Percentiles rank a stretch among this genome's conserved stretches.
These are phyloP conservation scores for Cacoxenus indagator DNA, from an alignment of 2,888 invertebrate genomes.

Conservation along the genomic window DNA sequence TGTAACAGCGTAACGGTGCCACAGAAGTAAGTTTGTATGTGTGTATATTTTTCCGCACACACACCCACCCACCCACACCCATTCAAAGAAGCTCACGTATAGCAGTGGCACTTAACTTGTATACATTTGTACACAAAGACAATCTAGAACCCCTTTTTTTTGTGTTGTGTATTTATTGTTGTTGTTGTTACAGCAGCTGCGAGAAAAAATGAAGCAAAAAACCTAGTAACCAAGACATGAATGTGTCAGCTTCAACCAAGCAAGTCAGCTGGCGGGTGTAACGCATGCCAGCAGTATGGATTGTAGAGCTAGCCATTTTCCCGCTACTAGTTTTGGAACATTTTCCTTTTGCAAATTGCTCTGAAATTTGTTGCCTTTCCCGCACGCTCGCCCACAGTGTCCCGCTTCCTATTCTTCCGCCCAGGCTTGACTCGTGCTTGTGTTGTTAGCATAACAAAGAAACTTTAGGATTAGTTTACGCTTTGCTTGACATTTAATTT, in stretches of 20 bases:
- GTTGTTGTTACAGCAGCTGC: neutral
- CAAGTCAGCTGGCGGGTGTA: neutral
- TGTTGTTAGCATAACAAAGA: conserved; percentile 21
- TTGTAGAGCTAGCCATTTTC: neutral
- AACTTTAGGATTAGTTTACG: conserved; percentile 22
- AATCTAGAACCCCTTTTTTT: neutral
- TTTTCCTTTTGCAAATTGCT: neutral
- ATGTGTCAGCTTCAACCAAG: neutral
- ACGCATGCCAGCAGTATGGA: neutral
- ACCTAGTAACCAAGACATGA: neutral
- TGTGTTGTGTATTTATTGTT: neutral
- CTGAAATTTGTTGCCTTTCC: neutral
- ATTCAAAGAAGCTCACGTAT: neutral
- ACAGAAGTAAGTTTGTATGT: neutral
- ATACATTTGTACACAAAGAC: conserved; percentile 20
- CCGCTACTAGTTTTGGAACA: neutral
- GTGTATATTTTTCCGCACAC: conserved; percentile 7
- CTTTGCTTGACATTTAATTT: conserved; percentile 48
- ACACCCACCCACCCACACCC: conserved; percentile 27
- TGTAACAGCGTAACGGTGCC: conserved; percentile 57
- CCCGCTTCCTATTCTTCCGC: neutral
- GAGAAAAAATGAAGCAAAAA: neutral
- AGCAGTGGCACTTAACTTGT: neutral
- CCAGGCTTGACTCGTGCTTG: neutral
- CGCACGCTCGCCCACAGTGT: neutral